These are phyloP conservation scores for Sardina pilchardus DNA, from an alignment of 2,113 vertebrate genomes.

Conservation along the genomic window DNA sequence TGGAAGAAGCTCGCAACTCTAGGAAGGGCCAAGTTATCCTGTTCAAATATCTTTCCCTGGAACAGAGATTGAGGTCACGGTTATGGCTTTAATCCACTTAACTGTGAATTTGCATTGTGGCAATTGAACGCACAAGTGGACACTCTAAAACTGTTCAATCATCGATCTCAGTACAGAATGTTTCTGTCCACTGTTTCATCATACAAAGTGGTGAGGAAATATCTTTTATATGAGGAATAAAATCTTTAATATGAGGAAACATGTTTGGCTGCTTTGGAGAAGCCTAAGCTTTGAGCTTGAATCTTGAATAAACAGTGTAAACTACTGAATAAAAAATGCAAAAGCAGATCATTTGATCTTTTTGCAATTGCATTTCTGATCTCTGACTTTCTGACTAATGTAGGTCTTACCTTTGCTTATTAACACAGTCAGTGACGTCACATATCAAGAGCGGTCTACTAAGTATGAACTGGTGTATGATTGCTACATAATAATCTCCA, in stretches of 20 bases:
- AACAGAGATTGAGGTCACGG: constrained; percentile 3
- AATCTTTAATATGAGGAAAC: neutral
- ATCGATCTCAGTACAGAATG: neutral
- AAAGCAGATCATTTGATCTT: neutral
- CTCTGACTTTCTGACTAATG: neutral
- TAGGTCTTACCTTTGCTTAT: neutral
- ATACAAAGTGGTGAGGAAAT: neutral
- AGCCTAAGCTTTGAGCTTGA: too few species aligned
- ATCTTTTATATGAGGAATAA: too few species aligned
- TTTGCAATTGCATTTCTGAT: neutral
- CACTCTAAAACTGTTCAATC: neutral
- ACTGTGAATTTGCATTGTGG: neutral
- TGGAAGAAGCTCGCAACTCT: constrained; percentile 72
- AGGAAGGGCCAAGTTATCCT: constrained; percentile 69
- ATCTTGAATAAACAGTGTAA: too few species aligned
- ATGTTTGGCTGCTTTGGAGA: neutral
- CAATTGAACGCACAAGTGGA: neutral
- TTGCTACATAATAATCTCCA: neutral
- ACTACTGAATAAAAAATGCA: too few species aligned
- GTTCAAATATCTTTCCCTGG: constrained; percentile 75
- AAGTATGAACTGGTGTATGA: neutral
- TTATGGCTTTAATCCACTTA: neutral
- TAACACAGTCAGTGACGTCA: neutral
- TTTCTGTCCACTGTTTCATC: neutral
- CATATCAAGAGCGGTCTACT: neutral